These are phyloP conservation scores for Pollachius pollachius DNA, from an alignment of 2,113 vertebrate genomes.

Conservation along the genomic window DNA sequence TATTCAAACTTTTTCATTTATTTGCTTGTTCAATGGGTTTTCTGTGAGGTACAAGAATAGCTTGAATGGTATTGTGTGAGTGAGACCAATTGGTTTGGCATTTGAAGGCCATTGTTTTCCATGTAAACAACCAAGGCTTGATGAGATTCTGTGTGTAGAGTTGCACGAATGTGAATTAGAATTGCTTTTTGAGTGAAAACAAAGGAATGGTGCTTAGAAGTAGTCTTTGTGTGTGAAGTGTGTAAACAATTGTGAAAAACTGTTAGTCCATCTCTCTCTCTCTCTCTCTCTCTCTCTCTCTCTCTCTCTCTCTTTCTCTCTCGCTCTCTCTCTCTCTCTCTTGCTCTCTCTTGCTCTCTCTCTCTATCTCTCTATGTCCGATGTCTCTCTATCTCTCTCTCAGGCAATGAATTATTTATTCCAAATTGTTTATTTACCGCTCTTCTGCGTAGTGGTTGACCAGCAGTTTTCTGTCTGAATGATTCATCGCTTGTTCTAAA, in stretches of 20 bases:
- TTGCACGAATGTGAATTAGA: too few species aligned
- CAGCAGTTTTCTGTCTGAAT: background rate
- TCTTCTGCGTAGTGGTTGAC: background rate
- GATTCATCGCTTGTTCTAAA: background rate
- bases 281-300: constrained; percentile 42
- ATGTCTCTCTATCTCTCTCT: constrained; percentile 30
- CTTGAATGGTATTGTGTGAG: background rate
- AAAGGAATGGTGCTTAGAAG: too few species aligned
- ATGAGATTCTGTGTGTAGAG: too few species aligned
- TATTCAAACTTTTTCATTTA: background rate
- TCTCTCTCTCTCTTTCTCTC: constrained; percentile 13
- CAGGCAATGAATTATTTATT: background rate
- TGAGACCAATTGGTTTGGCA: too few species aligned
- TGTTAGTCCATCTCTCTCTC: background rate
- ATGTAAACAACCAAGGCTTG: too few species aligned
- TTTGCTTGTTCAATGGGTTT: background rate
- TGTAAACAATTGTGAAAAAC: too few species aligned
- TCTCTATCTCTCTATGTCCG: constrained; percentile 13
- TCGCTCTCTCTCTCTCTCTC: constrained; percentile 34
- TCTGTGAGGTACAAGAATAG: background rate
- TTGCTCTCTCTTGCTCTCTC: constrained; percentile 30
- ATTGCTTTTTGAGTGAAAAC: too few species aligned
- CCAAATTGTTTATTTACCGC: constrained; percentile 4
- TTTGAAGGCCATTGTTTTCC: too few species aligned
- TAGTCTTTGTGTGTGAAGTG: too few species aligned